Evolutionary conservation across 2,113 vertebrate genomes (phyloP), one percentile per base, ranked within the genome.

Genomic region (Ellobius talpinus): DNA sequence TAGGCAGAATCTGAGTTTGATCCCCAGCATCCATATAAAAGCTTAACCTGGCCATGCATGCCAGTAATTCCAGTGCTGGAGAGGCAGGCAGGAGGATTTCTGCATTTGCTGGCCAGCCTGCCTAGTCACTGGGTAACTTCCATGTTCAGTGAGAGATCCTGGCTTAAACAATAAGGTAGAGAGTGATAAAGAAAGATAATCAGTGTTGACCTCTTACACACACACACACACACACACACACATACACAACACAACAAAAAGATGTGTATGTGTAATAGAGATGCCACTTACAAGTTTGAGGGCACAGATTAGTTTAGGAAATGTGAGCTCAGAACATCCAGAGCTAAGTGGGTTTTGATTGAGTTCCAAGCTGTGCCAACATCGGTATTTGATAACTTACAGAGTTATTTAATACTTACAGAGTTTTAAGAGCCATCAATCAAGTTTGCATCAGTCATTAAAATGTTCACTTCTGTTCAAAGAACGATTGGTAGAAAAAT

Each of bases 381-480:
- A 73, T 92, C 50, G 93, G 76, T 92, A n/a, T 91, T 95, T 92
- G 91, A 55, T 87, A 77, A 24, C 36, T 72, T n/a, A n/a, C 17
- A 39, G 33, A 39, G 36, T 39, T 82, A 58, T 58, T 39, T 81
- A 14, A 26, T 82, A 24, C 36, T 58, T 26, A 39, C 36, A n/a
- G 36, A 39, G 36, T 39, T 55, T 61, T 61, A 61, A 39, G 79
- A 82, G 16, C 45, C 61, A 52, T 93, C 72, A 86, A 47, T 92
- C 63, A 39, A 85, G 70, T 31, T 33, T 78, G 12, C 65, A 78
- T 61, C 63, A 73, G 24, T 89, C 85, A 93, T 77, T 94, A 61
- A 95, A 55, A 90, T 88, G 29, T 79, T 96, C 84, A 68, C 0
- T 92, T 84, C 39, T 63, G 12, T 79, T 95, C 36, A 85, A 89